Conservation (phyloP, 2,888 invertebrate genomes). For the Hirudinaria manillensis region DNA sequence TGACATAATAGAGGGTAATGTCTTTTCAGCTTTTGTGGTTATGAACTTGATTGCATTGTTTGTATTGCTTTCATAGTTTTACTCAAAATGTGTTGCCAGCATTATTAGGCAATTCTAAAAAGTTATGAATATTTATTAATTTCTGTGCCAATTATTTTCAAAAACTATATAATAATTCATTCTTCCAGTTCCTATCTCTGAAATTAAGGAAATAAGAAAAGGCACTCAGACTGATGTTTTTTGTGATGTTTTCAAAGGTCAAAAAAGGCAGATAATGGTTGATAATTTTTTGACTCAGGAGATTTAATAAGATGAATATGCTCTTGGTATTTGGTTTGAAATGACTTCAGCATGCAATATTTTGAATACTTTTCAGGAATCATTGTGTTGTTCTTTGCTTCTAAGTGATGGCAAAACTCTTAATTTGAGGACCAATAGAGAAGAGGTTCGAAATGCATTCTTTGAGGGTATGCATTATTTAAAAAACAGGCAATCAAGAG, state of each 20-base stretch:
- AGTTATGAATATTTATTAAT: too few relatives aligned
- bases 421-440: background rate
- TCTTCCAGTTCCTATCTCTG: background rate
- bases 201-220: slow-evolving; percentile 6
- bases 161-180: too few relatives aligned
- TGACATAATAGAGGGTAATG: background rate
- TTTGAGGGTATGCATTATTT: background rate
- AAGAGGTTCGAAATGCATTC: slow-evolving; percentile 5
- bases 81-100: too few relatives aligned
- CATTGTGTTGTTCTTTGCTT: background rate
- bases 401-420: background rate
- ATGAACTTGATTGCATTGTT: too few relatives aligned
- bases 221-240: background rate
- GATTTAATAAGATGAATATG: too few relatives aligned
- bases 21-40: background rate
- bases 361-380: background rate
- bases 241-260: background rate
- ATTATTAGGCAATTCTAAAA: too few relatives aligned
- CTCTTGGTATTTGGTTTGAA: too few relatives aligned
- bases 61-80: too few relatives aligned
- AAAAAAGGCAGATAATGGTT: background rate
- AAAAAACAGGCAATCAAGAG: background rate
- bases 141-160: too few relatives aligned
- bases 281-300: too few relatives aligned
- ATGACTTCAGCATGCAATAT: too few relatives aligned